A percentile compares a stretch with the other conserved stretches of the same genome.
These are phyloP conservation scores for Octomys mimax DNA, from an alignment of 2,797 vertebrate genomes.

Conservation along the genomic window DNA sequence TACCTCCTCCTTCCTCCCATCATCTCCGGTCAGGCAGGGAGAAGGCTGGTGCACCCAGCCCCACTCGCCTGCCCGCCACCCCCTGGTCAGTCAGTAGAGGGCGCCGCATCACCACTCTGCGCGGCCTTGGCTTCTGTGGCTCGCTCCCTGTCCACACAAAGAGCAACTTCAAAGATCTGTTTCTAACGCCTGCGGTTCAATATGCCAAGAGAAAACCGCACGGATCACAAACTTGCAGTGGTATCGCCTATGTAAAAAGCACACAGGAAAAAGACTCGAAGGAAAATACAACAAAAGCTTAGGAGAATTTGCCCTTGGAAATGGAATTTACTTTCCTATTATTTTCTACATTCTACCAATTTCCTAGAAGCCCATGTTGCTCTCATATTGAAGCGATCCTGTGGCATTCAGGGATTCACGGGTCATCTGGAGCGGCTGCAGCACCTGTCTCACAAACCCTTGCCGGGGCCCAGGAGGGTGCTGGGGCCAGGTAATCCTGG, in stretches of 20 bases:
- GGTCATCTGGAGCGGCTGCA: neutral
- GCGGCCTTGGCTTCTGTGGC: neutral
- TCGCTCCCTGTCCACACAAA: slow-evolving; percentile 67
- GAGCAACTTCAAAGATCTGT: neutral
- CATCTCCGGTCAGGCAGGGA: rapidly evolving
- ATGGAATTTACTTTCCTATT: slow-evolving; percentile 18
- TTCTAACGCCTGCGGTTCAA: neutral
- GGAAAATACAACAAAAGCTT: neutral
- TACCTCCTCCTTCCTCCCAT: neutral
- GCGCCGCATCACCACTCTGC: slow-evolving; percentile 50
- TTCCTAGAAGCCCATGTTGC: neutral
- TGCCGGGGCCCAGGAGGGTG: rapidly evolving
- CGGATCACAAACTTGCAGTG: neutral
- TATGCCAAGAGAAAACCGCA: neutral
- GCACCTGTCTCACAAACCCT: rapidly evolving
- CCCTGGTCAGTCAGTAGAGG: slow-evolving; percentile 75
- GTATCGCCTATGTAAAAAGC: slow-evolving; percentile 2
- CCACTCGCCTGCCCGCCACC: neutral
- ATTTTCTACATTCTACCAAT: slow-evolving; percentile 38
- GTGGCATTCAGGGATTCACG: neutral
- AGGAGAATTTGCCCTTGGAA: slow-evolving; percentile 22
- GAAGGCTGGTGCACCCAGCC: rapidly evolving
- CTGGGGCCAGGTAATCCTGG: neutral
- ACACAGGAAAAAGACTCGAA: neutral
- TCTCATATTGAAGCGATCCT: neutral